Conservation (phyloP, 2,888 invertebrate genomes). For the Crossocerus cetratus region DNA sequence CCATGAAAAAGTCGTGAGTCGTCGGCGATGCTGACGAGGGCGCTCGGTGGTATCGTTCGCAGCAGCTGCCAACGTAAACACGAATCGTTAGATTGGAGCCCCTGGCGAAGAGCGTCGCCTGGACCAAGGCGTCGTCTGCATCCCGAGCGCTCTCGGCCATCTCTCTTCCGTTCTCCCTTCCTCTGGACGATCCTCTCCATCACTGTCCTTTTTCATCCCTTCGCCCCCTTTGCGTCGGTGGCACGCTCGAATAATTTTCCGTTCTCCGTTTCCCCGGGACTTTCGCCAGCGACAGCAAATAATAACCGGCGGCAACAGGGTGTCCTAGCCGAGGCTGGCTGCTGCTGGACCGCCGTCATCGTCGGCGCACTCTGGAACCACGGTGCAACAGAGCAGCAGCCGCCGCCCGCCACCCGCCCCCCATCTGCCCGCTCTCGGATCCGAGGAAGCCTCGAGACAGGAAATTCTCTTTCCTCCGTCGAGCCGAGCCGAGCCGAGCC, state of each 20-base stretch:
- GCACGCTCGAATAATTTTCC: slow-evolving; percentile 52
- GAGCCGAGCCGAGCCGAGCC: no score
- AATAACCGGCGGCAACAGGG: slow-evolving; percentile 30
- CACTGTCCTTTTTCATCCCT: slow-evolving; percentile 35
- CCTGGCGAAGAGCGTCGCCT: slow-evolving; percentile 29
- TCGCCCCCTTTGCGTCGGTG: slow-evolving; percentile 21
- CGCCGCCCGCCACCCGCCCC: no score
- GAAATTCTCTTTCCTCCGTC: slow-evolving; percentile 34
- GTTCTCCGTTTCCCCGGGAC: slow-evolving; percentile 50
- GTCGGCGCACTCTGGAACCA: no score
- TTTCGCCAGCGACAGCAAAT: slow-evolving; percentile 53
- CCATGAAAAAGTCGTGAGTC: no score
- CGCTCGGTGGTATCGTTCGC: slow-evolving; percentile 4
- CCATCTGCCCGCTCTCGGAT: slow-evolving; percentile 27
- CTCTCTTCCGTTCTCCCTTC: slow-evolving; percentile 21
- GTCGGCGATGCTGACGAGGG: no score
- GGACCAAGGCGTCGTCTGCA: no score
- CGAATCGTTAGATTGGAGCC: slow-evolving; percentile 55
- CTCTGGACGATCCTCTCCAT: background rate
- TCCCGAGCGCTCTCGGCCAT: slow-evolving; percentile 19
- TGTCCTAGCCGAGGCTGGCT: background rate
- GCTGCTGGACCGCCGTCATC: background rate
- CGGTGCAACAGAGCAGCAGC: no score
- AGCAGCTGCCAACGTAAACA: slow-evolving; percentile 50
- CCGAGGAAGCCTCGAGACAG: slow-evolving; percentile 31